These are phyloP conservation scores for Panulirus ornatus DNA, from an alignment of 1,140 invertebrate genomes.

Conservation along the genomic window DNA sequence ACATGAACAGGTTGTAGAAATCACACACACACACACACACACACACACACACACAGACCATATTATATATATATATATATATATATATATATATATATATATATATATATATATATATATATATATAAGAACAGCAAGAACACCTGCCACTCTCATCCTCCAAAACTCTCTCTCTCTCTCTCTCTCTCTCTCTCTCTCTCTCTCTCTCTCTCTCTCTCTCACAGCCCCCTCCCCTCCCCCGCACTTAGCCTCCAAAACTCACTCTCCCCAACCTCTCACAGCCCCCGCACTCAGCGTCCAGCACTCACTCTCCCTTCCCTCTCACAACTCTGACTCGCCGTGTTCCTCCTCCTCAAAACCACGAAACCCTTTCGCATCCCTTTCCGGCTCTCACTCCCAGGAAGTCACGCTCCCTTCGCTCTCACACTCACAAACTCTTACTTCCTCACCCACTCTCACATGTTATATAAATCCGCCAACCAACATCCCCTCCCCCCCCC, in stretches of 20 bases:
- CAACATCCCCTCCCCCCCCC: background rate
- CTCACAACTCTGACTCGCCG: background rate
- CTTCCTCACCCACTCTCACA: background rate
- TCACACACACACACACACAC: background rate
- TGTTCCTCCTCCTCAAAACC: background rate
- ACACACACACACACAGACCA: background rate
- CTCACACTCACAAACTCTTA: background rate
- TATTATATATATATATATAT: conserved; percentile 31
- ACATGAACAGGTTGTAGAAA: too few relatives aligned
- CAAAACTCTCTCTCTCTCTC: background rate
- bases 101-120: background rate
- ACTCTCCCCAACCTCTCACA: background rate
- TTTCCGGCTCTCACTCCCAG: background rate
- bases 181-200: background rate
- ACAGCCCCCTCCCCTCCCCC: background rate
- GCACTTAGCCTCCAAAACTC: background rate
- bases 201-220: conserved; percentile 20
- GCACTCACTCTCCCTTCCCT: background rate
- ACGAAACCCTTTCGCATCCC: background rate
- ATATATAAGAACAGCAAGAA: background rate
- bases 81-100: conserved; percentile 15
- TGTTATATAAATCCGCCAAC: too few relatives aligned
- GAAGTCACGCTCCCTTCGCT: background rate
- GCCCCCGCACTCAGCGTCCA: background rate
- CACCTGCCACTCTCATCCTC: too few relatives aligned